Conservation (phyloP, 2,888 invertebrate genomes). For the Camponotus fellah region DNA sequence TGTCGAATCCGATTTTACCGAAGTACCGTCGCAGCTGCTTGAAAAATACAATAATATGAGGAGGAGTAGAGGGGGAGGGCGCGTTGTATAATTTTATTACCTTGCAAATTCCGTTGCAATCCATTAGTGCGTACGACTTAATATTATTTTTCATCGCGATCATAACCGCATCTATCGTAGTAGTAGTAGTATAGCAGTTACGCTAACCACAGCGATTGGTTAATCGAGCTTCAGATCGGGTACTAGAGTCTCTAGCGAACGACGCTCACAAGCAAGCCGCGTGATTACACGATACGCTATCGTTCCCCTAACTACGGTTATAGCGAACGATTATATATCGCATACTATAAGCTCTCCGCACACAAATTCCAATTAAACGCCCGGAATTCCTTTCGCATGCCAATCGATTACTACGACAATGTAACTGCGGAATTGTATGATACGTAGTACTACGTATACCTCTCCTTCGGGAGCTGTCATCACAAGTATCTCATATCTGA, state of each 20-base stretch:
- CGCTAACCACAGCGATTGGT: neutral
- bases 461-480: slow-evolving; percentile 5
- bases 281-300: slow-evolving; percentile 21
- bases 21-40: neutral
- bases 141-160: neutral
- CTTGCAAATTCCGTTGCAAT: neutral
- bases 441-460: neutral
- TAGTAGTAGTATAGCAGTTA: neutral
- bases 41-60: neutral
- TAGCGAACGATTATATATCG: slow-evolving; percentile 24
- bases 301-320: slow-evolving; percentile 14
- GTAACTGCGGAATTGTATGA: slow-evolving; percentile 20
- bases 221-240: slow-evolving; percentile 10
- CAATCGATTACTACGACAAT: slow-evolving; percentile 44
- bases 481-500: slow-evolving; percentile 27
- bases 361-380: slow-evolving; percentile 53
- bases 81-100: neutral
- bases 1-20: neutral
- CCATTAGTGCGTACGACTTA: neutral
- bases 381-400: slow-evolving; percentile 47
- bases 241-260: slow-evolving; percentile 22
- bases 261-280: neutral
- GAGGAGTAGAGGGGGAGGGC: neutral
- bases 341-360: slow-evolving; percentile 2
- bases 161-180: neutral